These are phyloP conservation scores for Poeciliopsis occidentalis DNA, from an alignment of 2,113 vertebrate species.

Conservation along the genomic window DNA sequence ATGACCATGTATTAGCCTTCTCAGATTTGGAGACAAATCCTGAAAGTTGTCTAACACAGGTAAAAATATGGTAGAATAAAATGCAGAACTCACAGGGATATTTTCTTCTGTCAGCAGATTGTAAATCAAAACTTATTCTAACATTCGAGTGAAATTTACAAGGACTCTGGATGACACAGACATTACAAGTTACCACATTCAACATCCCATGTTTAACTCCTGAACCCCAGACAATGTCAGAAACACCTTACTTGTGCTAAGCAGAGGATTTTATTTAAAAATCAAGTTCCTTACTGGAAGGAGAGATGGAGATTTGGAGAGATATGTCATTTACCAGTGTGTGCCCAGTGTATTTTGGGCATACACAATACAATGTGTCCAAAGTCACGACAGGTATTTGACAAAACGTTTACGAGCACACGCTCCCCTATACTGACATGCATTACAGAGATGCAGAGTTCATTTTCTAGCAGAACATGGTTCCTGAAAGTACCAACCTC, in stretches of 20 bases:
- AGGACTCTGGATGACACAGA: background rate
- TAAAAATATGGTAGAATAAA: background rate
- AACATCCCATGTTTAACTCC: no score
- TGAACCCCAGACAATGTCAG: background rate
- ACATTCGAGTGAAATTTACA: background rate
- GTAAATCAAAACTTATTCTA: background rate
- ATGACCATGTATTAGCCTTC: no score
- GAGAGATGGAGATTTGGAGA: background rate
- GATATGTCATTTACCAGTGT: background rate
- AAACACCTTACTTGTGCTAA: background rate
- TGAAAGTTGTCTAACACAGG: no score
- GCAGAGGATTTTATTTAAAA: background rate
- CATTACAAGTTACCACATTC: no score
- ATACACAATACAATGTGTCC: background rate
- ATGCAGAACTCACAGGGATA: background rate
- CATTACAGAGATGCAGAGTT: background rate
- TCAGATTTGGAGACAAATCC: no score
- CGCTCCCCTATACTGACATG: background rate
- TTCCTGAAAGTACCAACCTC: background rate
- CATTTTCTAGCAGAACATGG: background rate
- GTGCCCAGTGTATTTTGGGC: background rate
- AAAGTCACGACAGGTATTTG: background rate
- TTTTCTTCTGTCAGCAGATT: background rate
- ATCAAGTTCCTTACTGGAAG: background rate
- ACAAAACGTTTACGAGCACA: background rate